Conservation (phyloP, 1,140 invertebrate species). For the Anthonomus grandis region DNA sequence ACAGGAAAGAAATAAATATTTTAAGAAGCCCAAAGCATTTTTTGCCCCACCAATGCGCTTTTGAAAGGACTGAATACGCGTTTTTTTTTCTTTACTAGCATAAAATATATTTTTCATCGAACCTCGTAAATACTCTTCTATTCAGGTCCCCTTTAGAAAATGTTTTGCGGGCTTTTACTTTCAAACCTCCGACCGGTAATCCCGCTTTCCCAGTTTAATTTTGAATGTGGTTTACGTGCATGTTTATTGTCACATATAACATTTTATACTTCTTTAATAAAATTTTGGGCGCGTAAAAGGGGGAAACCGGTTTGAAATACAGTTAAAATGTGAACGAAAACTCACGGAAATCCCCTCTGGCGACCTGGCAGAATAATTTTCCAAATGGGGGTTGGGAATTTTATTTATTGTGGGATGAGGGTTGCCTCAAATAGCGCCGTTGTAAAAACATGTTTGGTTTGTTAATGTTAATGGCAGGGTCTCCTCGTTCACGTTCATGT, state of each 20-base stretch:
- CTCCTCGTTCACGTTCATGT: too few relatives aligned
- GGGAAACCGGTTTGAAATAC: conserved; percentile 20
- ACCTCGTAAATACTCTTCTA: conserved; percentile 12
- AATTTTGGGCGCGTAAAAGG: conserved; percentile 21
- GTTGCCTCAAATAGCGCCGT: conserved; percentile 12
- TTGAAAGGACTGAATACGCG: too few relatives aligned
- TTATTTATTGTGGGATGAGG: conserved; percentile 22
- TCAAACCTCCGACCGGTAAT: conserved; percentile 23
- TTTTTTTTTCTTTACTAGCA: too few relatives aligned
- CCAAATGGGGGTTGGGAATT: conserved; percentile 23
- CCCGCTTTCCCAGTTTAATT: conserved; percentile 29
- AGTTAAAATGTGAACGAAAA: conserved; percentile 19
- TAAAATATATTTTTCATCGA: conserved; percentile 3
- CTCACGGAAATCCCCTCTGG: conserved; percentile 22
- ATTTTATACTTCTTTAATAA: conserved; percentile 32
- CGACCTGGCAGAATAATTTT: conserved; percentile 25
- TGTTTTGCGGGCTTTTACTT: conserved; percentile 23
- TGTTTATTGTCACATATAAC: conserved; percentile 32
- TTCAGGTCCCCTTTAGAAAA: conserved; percentile 9
- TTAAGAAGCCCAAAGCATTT: too few relatives aligned
- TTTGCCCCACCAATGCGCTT: too few relatives aligned
- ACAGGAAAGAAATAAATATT: too few relatives aligned
- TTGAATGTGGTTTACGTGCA: conserved; percentile 31
- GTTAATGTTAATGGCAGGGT: background rate
- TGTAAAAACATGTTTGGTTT: conserved; percentile 9